phyloP scores from a whole-genome alignment of 53 echinoderm and acorn worm genomes.

The Holothuria leucospilota region DNA sequence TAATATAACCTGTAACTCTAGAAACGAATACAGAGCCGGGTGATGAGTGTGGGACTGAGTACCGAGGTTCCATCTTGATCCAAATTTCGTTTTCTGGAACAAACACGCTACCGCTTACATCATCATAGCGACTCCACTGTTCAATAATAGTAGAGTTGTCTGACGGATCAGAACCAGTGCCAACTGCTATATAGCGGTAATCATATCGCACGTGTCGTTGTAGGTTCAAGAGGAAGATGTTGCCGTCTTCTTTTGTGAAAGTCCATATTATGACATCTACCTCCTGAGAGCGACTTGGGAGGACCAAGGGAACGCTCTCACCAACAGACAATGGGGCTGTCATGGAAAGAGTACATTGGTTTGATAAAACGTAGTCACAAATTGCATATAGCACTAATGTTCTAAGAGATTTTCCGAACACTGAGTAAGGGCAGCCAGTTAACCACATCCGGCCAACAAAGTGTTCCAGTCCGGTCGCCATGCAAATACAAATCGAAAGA shows the following conservation, averaged over 20 bases:
- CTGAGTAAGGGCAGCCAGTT: too few relatives aligned
- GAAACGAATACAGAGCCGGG: constrained; percentile 17
- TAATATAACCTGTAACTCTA: background rate
- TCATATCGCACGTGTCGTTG: background rate
- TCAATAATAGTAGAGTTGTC: background rate
- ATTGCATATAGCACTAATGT: too few relatives aligned
- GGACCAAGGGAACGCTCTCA: background rate
- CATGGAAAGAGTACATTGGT: background rate
- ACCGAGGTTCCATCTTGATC: background rate
- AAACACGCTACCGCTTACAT: background rate
- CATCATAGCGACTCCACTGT: background rate
- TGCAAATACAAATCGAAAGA: too few relatives aligned
- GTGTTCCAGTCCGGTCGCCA: too few relatives aligned
- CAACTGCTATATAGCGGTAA: constrained; percentile 5
- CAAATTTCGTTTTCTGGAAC: background rate
- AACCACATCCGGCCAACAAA: too few relatives aligned
- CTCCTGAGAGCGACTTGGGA: background rate
- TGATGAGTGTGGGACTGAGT: background rate
- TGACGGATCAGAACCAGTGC: background rate
- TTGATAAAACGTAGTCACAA: background rate
- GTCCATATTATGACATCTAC: background rate
- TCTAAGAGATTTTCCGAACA: too few relatives aligned
- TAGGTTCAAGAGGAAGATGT: background rate
- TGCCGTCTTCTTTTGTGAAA: background rate
- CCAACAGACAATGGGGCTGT: background rate